Evolutionary conservation across 2,888 invertebrate genomes (phyloP), one percentile per base, ranked within the genome.

Genomic region (Luperina testacea): DNA sequence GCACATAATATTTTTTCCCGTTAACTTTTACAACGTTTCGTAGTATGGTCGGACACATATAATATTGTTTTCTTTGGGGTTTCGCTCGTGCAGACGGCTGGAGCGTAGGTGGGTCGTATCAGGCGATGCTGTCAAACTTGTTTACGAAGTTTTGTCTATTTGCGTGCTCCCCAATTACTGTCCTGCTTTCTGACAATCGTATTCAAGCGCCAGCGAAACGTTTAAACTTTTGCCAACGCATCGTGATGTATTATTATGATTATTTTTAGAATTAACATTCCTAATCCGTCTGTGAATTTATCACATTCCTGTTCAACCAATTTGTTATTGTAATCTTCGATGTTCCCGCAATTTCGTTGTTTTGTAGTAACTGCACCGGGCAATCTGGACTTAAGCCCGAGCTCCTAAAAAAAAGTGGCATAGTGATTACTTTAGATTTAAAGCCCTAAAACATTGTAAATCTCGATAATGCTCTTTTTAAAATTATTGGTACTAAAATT

Each of bases 131-230:
- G 94, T 94, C 95, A 93, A 94, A 94, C 93, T 93, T 95, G 96
- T 95, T 96, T 95, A 95, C 95, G 90, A 91, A 91, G 89, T 92
- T 92, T 92, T 92, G 90, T 94, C 93, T 94, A 93, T 94, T 94
- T 94, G 92, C 90, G 92, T 91, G 87, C 90, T 90, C 89, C 88
- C 89, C 91, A 92, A 94, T 93, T 93, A 92, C 90, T 89, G 82
- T 89, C 88, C 88, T 89, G 90, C 82, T 90, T 92, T 92, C 92
- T 91, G 90, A 92, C 92, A 92, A 91, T 90, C 87, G 88, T 89
- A 86, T 90, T 88, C 86, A 90, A 91, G 93, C 94, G 93, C 94
- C 92, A 92, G 92, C 81, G 75, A 88, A 89, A 87, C 86, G 87
- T 85, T 85, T 88, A 80, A 89, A 86, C 85, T 90, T 87, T 89